Percentiles rank a stretch among this genome's conserved stretches.
Evolutionary conservation across 1,140 invertebrate genomes (phyloP).

Genomic region (Drosophila pruinosa): DNA sequence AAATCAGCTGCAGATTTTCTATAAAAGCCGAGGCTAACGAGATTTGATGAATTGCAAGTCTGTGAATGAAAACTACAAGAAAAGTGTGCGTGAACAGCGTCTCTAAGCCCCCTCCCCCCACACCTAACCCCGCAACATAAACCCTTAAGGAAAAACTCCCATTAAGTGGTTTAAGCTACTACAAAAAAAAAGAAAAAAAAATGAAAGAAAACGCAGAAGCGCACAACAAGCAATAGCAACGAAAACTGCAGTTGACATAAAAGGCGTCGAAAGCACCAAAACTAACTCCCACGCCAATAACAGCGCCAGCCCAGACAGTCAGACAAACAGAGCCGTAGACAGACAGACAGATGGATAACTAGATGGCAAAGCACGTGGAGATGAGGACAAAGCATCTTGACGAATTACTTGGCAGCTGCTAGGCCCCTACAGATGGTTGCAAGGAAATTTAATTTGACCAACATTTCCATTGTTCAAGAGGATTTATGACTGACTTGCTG

Average conservation of each 20-base stretch:
- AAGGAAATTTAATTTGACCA: constrained; percentile 71
- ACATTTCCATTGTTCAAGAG: constrained; percentile 39
- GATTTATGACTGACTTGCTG: constrained; percentile 47
- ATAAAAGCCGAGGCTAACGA: constrained; percentile 76
- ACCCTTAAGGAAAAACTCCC: constrained; percentile 50
- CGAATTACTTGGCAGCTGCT: constrained; percentile 74
- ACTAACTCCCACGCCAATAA: constrained; percentile 4
- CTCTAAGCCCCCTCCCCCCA: neutral
- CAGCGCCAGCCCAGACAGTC: neutral
- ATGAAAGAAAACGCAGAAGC: neutral
- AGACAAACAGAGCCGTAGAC: constrained; percentile 17
- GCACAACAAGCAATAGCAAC: constrained; percentile 65
- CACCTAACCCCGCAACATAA: constrained; percentile 32
- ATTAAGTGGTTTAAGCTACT: constrained; percentile 73
- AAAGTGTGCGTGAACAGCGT: constrained; percentile 55
- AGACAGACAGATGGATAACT: constrained; percentile 14
- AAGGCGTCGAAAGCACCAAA: constrained; percentile 35
- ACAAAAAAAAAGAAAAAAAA: constrained; percentile 39
- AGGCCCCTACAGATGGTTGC: neutral
- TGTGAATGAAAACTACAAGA: constrained; percentile 69
- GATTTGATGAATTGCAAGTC: constrained; percentile 78
- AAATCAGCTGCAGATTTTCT: constrained; percentile 73
- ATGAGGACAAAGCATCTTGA: constrained; percentile 65
- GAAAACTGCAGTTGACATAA: constrained; percentile 76
- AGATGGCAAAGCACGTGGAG: constrained; percentile 22